Evolutionary conservation across 2,113 vertebrate genomes (phyloP).

Genomic region (Eudyptes chrysolophus): DNA sequence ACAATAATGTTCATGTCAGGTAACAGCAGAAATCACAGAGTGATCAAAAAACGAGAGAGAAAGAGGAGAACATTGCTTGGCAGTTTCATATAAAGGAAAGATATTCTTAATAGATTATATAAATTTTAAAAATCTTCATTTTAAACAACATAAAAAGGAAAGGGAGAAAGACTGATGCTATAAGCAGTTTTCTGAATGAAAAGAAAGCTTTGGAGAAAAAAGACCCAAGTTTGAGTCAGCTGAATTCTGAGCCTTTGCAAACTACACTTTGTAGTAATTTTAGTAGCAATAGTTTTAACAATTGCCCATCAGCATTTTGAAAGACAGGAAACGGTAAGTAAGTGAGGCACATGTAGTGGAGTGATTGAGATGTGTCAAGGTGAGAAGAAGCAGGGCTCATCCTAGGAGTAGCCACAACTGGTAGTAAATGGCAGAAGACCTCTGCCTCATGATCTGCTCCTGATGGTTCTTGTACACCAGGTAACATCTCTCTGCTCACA

Average conservation of each 20-base stretch:
- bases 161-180: not conserved
- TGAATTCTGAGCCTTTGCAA: not conserved
- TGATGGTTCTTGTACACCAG: not conserved
- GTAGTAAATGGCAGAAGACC: not conserved
- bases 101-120: not conserved
- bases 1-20: not conserved
- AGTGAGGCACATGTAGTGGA: not conserved
- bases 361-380: not conserved
- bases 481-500: not conserved
- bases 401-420: not conserved
- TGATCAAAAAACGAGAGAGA: not conserved
- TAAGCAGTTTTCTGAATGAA: not conserved
- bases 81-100: not conserved
- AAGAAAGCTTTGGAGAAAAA: not conserved
- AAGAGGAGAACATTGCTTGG: not conserved
- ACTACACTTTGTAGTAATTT: not conserved
- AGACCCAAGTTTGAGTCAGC: not conserved
- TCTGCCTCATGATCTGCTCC: not conserved
- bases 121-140: not conserved
- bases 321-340: not conserved
- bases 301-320: not conserved
- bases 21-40: not conserved
- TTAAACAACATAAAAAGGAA: not conserved
- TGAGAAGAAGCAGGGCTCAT: not conserved
- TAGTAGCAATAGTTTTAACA: not conserved